Base-by-base conservation (phyloP, 2,888 invertebrate genomes). In the Lacanobia wlatinum region DNA sequence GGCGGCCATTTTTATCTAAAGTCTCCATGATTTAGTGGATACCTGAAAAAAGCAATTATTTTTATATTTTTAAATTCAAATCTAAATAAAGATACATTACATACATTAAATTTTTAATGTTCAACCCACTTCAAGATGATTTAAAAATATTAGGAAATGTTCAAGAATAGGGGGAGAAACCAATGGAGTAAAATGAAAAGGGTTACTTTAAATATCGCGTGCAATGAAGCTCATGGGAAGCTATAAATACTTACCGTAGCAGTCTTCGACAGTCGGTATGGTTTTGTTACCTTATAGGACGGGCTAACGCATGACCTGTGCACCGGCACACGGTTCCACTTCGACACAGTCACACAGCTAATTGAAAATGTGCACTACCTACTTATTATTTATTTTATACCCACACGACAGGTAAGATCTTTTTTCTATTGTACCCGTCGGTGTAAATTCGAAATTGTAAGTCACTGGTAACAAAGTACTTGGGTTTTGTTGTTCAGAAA, bases 1-100 rank as follows among this genome's bases (percentile, higher is more conserved):
- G 96, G 70, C 96, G 96, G 67, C 95, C 93, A 86, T 94, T 96
- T 90, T 96, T 97, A 85, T 96, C 96, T 83, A 93, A 92, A 69
- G 96, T 93, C 90, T 97, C 97, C 97, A 97, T 97, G 50, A 59
- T 86, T 78, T n/a, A 60, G 59, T 66, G 78, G 43, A 66, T 73
- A 79, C 80, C 85, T 88, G 75, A 34, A 74, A 83, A 67, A 68
- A 66, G 12, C 10, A 0, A 21, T 18, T 40, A 7, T 10, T 48
- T 10, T 48, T 23, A 38, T 9, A 38, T 58, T 55, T 60, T 38
- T 16, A 18, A 40, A 70, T 38, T 55, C 52, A 67, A 70, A 23
- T 34, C 38, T 80, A n/a, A n/a, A n/a, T n/a, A n/a, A n/a, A n/a
- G n/a, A n/a, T n/a, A n/a, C n/a, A n/a, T n/a, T n/a, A 70, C 69